A percentile compares a stretch with the other conserved stretches of the same genome.
phyloP scores from a whole-genome alignment of 2,113 vertebrate species.

The Chiloscyllium plagiosum region DNA sequence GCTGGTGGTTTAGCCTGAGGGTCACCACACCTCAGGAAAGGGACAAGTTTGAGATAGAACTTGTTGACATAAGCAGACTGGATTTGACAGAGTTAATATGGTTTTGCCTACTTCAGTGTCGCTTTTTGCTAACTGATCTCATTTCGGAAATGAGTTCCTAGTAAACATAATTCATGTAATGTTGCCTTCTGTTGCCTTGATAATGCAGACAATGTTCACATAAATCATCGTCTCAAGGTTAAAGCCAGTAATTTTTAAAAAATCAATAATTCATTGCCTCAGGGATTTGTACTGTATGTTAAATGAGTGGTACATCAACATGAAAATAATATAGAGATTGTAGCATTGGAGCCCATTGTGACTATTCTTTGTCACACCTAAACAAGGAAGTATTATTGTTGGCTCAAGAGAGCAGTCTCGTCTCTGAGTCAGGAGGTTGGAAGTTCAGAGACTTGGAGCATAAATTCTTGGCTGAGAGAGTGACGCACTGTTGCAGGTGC shows the following conservation, averaged over 20 bases:
- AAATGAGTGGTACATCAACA: slow-evolving; percentile 20
- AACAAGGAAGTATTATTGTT: neutral
- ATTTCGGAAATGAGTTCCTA: neutral
- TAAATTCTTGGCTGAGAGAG: neutral
- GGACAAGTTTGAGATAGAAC: neutral
- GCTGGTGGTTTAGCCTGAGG: too few relatives aligned
- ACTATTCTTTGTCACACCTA: neutral
- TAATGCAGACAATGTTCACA: slow-evolving; percentile 31
- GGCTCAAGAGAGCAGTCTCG: neutral
- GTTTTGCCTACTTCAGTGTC: neutral
- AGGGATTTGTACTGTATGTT: neutral
- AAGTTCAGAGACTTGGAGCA: neutral
- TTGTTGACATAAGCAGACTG: neutral
- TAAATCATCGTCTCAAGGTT: slow-evolving; percentile 11
- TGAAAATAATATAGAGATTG: neutral
- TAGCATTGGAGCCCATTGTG: neutral
- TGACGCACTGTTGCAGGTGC: neutral
- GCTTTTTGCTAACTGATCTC: slow-evolving; percentile 1
- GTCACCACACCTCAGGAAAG: too few relatives aligned
- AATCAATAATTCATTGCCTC: neutral
- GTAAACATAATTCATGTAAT: neutral
- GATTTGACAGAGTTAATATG: neutral
- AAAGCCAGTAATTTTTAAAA: neutral
- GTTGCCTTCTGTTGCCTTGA: slow-evolving; percentile 8
- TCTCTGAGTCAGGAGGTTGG: neutral